Base-by-base conservation (phyloP, 2,113 vertebrate species). In the Scomber colias region DNA sequence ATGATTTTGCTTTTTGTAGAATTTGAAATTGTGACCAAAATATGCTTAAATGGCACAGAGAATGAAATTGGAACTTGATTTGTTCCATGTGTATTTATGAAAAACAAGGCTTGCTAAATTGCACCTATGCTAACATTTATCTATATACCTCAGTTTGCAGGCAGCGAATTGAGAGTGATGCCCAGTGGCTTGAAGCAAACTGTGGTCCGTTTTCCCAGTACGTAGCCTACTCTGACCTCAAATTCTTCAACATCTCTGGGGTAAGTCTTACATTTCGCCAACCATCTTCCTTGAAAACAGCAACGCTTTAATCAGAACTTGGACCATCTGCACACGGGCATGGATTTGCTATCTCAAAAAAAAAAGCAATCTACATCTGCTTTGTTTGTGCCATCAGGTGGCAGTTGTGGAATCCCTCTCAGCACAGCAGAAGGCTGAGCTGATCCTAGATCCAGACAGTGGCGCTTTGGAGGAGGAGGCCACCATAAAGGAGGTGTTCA, bases 351-450 rank as follows among this genome's bases (percentile, higher is more conserved):
- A 11, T 14, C 14, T 56, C 21, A 69, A 69, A 69, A 19, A 9
- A 3, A 57, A 46, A 24, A 15, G 53, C 53, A 46, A 3, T 15
- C 3, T 24, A 15, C 11, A 44, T 54, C 31, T 40, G 35, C n/a
- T 51, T 6, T 69, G 7, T 21, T 56, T 60, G 24, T 24, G 6
- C 61, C 49, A 17, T 27, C 79, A 88, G 86, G 27, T 44, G 67
- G 71, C n/a, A 14, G 27, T 77, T 53, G 17, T 89, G 62, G 49
- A 59, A 6, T 3, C 16, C 10, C 75, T 90, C 16, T 71, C 86
- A 72, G 59, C 86, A 56, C 21, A 55, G 0, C 87, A 89, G 63
- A 80, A 83, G 46, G 84, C 73, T 48, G 75, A 88, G 14, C 21
- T 90, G 49, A 4, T 89, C 11, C 63, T 85, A 27, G 87, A 89